Conservation (phyloP, 2,888 invertebrate species). For the Julus scandinavius region DNA sequence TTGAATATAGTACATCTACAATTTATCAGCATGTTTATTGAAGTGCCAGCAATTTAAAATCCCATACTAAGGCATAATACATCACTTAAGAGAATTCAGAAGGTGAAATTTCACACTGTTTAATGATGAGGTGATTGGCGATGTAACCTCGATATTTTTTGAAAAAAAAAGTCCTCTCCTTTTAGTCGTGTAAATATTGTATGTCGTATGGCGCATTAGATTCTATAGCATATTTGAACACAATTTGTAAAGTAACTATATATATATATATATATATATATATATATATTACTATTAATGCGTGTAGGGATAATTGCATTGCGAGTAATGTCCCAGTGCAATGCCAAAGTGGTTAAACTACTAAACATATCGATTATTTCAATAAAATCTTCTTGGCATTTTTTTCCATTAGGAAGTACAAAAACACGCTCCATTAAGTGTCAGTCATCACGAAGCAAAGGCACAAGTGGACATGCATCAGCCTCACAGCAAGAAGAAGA, state of each 20-base stretch:
- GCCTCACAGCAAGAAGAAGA: conserved; percentile 49
- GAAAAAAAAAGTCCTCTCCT: neutral
- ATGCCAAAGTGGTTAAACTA: neutral
- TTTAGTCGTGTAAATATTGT: neutral
- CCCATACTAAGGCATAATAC: no score
- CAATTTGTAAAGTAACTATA: no score
- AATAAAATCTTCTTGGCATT: conserved; percentile 12
- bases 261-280: no score
- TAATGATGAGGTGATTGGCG: no score
- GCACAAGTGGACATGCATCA: conserved; percentile 52
- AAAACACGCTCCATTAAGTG: conserved; percentile 55
- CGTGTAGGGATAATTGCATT: neutral
- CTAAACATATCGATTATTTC: neutral
- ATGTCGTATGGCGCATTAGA: no score
- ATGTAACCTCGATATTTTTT: no score
- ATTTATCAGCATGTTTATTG: no score
- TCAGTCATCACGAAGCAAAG: conserved; percentile 56
- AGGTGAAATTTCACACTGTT: no score
- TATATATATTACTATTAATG: no score
- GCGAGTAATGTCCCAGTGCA: neutral
- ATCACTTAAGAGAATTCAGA: no score
- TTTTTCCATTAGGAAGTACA: conserved; percentile 48
- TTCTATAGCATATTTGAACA: no score
- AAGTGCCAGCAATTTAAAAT: no score
- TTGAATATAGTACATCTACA: neutral